These are phyloP conservation scores for Pangasius mekongensis DNA, from an alignment of 2,797 vertebrate species.

Conservation along the genomic window DNA sequence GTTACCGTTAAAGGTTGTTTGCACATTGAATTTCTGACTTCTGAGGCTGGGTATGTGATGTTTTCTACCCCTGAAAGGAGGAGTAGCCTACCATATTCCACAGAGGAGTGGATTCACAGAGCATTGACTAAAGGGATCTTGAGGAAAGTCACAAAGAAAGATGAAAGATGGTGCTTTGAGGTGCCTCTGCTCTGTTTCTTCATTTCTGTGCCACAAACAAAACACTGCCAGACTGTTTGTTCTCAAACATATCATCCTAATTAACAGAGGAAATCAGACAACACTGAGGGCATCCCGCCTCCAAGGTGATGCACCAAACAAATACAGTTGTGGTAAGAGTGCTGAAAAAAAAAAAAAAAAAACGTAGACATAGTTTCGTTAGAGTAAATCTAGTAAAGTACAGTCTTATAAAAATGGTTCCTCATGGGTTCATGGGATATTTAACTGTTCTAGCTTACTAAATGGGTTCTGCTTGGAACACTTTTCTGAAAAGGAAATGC, in stretches of 20 bases:
- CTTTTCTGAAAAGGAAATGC: not conserved
- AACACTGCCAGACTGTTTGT: constrained; percentile 54
- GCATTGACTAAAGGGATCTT: constrained; percentile 54
- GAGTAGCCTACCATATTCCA: constrained; percentile 27
- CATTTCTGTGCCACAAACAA: constrained; percentile 52
- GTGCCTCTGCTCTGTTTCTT: constrained; percentile 46
- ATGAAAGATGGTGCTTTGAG: constrained; percentile 69
- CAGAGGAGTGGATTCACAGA: constrained; percentile 37
- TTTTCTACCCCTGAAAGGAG: not conserved
- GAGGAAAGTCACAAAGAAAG: constrained; percentile 68
- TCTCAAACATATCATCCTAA: constrained; percentile 54
- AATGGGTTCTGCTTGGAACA: not conserved
- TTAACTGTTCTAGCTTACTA: not conserved
- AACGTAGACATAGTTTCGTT: not conserved
- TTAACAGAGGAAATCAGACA: constrained; percentile 61
- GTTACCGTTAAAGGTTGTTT: not conserved
- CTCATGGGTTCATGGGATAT: not conserved
- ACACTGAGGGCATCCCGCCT: constrained; percentile 52
- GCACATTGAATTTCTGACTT: constrained; percentile 7
- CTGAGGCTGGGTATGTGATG: not conserved
- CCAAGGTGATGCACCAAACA: constrained; percentile 58
- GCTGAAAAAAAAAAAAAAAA: not conserved
- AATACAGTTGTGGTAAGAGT: constrained; percentile 31
- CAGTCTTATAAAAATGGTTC: not conserved
- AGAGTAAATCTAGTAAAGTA: constrained; percentile 6